Conservation (phyloP, 2,113 vertebrate species). For the Micronycteris hirsuta region DNA sequence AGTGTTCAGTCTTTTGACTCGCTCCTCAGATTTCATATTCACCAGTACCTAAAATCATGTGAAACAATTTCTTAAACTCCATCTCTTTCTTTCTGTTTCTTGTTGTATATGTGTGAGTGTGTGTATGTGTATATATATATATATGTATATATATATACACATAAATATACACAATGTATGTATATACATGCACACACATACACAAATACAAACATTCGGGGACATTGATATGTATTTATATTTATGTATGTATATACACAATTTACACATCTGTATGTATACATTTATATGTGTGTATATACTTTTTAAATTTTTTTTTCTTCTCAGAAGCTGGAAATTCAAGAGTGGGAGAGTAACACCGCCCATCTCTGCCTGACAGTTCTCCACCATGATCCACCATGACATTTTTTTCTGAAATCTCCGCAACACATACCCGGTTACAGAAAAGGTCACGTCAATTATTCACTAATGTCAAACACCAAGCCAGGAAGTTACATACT, state of each 20-base stretch:
- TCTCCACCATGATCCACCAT: not conserved
- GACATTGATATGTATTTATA: not conserved
- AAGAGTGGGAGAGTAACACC: not conserved
- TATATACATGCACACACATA: too few species aligned
- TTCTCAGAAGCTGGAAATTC: not conserved
- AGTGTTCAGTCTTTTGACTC: not conserved
- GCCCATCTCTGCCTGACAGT: not conserved
- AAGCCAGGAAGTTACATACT: not conserved
- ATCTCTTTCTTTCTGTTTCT: not conserved
- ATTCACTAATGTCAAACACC: not conserved
- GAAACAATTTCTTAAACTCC: not conserved
- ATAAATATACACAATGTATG: not conserved
- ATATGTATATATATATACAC: not conserved
- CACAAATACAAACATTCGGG: too few species aligned
- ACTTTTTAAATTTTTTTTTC: not conserved
- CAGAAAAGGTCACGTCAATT: not conserved
- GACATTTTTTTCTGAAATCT: not conserved
- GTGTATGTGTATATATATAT: rapidly evolving
- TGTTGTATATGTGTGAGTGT: not conserved
- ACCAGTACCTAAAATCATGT: not conserved
- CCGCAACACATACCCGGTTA: not conserved
- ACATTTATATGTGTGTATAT: not conserved
- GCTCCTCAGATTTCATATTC: not conserved
- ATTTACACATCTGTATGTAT: not conserved
- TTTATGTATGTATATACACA: not conserved